phyloP scores from a whole-genome alignment of 2,113 vertebrate species.

The Tretioscincus oriximinensis region DNA sequence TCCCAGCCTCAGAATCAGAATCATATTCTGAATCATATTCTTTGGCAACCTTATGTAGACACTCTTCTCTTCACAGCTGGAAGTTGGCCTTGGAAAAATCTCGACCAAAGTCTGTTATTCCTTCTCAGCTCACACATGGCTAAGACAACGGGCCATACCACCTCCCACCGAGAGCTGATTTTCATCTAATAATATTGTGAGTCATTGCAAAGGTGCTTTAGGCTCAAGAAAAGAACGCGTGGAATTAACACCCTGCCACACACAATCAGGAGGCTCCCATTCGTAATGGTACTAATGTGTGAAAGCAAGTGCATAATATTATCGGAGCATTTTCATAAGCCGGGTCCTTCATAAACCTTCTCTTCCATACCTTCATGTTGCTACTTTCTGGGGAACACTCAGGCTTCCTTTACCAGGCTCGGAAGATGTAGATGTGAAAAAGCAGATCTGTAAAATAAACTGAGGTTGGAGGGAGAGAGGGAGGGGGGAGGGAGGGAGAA shows the following conservation, averaged over 20 bases:
- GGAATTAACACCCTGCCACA: conserved; percentile 65
- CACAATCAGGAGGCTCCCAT: conserved; percentile 61
- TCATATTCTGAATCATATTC: no score
- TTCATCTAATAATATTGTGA: conserved; percentile 63
- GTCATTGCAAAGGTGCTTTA: conserved; percentile 65
- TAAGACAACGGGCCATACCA: conserved; percentile 42
- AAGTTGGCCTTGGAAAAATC: neutral
- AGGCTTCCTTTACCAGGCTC: conserved; percentile 48
- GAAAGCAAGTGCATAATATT: conserved; percentile 60
- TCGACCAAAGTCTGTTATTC: neutral
- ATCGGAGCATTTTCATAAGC: conserved; percentile 52
- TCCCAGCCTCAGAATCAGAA: no score
- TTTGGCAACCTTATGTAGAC: no score
- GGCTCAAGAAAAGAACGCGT: conserved; percentile 22
- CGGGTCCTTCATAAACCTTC: conserved; percentile 39
- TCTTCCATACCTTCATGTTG: conserved; percentile 40
- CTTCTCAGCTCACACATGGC: neutral
- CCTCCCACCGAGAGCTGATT: conserved; percentile 60
- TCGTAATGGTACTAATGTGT: conserved; percentile 58
- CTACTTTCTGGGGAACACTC: conserved; percentile 53
- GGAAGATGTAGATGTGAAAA: conserved; percentile 39
- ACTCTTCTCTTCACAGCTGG: neutral
- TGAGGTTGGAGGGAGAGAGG: neutral
- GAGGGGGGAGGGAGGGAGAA: neutral
- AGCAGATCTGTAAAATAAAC: conserved; percentile 41